phyloP scores from a whole-genome alignment of 2,888 invertebrate genomes.

The Chymomyza procnemis region DNA sequence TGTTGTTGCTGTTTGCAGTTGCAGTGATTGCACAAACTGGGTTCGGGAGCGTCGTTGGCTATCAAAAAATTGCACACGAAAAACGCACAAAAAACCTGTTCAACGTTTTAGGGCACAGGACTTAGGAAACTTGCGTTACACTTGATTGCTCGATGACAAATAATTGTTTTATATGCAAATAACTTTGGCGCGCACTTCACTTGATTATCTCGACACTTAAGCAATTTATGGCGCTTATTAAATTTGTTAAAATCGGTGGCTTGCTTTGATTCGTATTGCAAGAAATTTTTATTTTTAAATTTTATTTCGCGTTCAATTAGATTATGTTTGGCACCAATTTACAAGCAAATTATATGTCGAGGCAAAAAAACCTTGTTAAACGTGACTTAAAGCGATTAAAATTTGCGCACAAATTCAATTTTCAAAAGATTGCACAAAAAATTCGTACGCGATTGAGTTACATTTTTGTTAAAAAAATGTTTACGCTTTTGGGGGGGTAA shows the following conservation, averaged over 20 bases:
- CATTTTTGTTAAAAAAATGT: conserved; percentile 43
- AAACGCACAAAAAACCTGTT: neutral
- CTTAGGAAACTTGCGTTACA: neutral
- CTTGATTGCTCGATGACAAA: neutral
- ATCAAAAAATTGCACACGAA: conserved; percentile 15
- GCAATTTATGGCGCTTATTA: conserved; percentile 7
- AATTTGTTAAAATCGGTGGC: conserved; percentile 52
- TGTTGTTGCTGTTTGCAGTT: conserved; percentile 24
- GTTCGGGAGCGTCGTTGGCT: no score
- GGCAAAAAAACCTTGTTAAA: neutral
- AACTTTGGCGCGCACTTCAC: conserved; percentile 1
- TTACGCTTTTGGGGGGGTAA: neutral
- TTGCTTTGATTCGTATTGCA: neutral
- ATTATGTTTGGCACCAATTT: conserved; percentile 55
- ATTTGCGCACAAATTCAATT: conserved; percentile 21
- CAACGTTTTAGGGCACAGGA: neutral
- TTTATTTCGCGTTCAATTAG: conserved; percentile 16
- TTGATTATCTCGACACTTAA: conserved; percentile 62
- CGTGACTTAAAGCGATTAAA: conserved; percentile 29
- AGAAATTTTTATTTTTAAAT: conserved; percentile 19
- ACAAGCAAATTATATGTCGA: neutral
- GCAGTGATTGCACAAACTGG: conserved; percentile 7
- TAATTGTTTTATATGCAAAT: conserved; percentile 12
- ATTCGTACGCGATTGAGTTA: conserved; percentile 38
- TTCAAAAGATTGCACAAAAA: neutral